Base-by-base conservation (phyloP, 2,888 invertebrate genomes). In the Entomobrya proxima region DNA sequence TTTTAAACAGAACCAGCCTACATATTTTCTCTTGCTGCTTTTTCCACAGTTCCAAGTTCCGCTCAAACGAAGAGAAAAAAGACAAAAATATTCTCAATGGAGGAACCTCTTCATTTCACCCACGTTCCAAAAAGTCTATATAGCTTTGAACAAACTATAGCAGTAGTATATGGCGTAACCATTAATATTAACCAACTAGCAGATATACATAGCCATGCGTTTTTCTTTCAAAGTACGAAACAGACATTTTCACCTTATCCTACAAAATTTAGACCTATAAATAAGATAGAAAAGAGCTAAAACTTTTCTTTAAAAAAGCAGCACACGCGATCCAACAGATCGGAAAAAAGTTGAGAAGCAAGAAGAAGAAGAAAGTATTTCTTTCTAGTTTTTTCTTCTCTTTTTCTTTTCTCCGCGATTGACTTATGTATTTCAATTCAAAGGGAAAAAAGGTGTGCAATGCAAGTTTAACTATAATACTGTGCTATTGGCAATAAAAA, bases 31-130 rank as follows among this genome's bases (percentile, higher is more conserved):
- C 55, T 24, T 24, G 40, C 47, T 37, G 35, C 30, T 35, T 75
- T 61, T 75, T 72, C 55, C 40, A 40, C 77, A 75, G 61, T 77
- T 77, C 18, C 72, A 58, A 79, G 80, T 86, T 86, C 86, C 76
- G 86, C 81, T 86, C 80, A 86, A 85, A 85, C 85, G 85, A 85
- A 75, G 75, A 75, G 55, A 75, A 75, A 75, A 78, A 85, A 79
- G 85, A 85, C 85, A 85, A 85, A 85, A 85, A 85, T 72, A 72
- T 85, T 85, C 85, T 85, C 85, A n/a, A n/a, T 35, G 85, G 85
- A 85, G 85, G 85, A 80, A 47, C 67, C 75, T 85, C 80, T 85
- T 80, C 85, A 80, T 85, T 85, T 85, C 85, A 85, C 80, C 80
- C 85, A 85, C 85, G 85, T 85, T 85, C 75, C 80, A 84, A 72